Evolutionary conservation across 2,888 invertebrate species (phyloP).

Genomic region (Cremastinae sp.): DNA sequence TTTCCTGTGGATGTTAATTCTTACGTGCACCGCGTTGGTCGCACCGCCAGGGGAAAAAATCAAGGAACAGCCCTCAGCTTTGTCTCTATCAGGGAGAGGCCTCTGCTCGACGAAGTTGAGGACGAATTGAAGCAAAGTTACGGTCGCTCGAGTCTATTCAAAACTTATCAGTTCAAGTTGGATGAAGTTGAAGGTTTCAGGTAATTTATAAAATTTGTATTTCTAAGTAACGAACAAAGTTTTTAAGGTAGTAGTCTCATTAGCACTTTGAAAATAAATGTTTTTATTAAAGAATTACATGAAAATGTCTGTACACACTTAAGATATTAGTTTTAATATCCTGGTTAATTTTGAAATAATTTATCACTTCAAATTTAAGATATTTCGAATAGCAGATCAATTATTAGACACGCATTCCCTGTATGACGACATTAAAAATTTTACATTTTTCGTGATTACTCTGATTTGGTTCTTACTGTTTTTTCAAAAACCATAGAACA

Average conservation of each 20-base stretch:
- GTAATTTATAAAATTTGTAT: conserved; percentile 57
- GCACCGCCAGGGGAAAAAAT: conserved; percentile 93
- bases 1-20: conserved; percentile 94
- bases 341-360: too few relatives aligned
- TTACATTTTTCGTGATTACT: too few relatives aligned
- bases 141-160: conserved; percentile 83
- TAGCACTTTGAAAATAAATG: conserved; percentile 8
- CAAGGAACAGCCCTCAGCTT: conserved; percentile 94
- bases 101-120: conserved; percentile 89
- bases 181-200: conserved; percentile 98
- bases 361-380: too few relatives aligned
- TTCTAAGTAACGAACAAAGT: background rate
- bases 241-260: conserved; percentile 2
- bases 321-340: too few relatives aligned
- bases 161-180: conserved; percentile 95
- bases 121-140: conserved; percentile 86
- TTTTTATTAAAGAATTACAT: too few relatives aligned
- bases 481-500: too few relatives aligned
- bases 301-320: too few relatives aligned
- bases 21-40: conserved; percentile 97
- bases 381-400: too few relatives aligned
- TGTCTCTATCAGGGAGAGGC: conserved; percentile 90
- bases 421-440: too few relatives aligned
- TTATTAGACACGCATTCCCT: too few relatives aligned
- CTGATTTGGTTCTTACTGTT: too few relatives aligned